Evolutionary conservation across 2,888 invertebrate genomes (phyloP).

Genomic region (Eueremaeus valkanovi): DNA sequence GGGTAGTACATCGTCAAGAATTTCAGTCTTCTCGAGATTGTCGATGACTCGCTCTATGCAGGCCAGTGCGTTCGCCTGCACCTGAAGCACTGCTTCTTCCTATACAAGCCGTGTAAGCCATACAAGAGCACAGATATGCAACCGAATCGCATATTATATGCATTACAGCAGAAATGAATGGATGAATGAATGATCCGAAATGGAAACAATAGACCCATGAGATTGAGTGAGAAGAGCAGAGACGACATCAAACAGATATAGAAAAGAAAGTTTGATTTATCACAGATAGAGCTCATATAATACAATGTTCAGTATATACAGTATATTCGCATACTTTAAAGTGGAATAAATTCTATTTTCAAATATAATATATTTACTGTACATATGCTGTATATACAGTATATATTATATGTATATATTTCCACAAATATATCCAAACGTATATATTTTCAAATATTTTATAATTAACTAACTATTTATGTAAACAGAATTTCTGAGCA

Average conservation of each 20-base stretch:
- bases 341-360: not conserved
- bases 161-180: too few species aligned
- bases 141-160: too few species aligned
- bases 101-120: too few species aligned
- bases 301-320: too few species aligned
- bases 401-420: too few species aligned
- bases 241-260: not conserved
- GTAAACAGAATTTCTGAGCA: too few species aligned
- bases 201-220: constrained; percentile 6
- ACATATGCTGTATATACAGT: too few species aligned
- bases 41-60: constrained; percentile 69
- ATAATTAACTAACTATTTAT: too few species aligned
- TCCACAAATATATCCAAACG: too few species aligned
- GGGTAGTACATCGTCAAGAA: constrained; percentile 85
- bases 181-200: constrained; percentile 31
- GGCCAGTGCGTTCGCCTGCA: constrained; percentile 53
- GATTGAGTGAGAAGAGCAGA: not conserved
- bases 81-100: constrained; percentile 48
- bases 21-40: constrained; percentile 77
- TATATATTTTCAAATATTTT: too few species aligned
- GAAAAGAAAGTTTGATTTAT: not conserved
- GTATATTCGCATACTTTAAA: too few species aligned
- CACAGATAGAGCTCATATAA: not conserved
- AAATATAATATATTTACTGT: too few species aligned
- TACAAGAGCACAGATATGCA: not conserved